phyloP scores from a whole-genome alignment of 2,888 invertebrate species.

The Disparrhopalites patrizii region DNA sequence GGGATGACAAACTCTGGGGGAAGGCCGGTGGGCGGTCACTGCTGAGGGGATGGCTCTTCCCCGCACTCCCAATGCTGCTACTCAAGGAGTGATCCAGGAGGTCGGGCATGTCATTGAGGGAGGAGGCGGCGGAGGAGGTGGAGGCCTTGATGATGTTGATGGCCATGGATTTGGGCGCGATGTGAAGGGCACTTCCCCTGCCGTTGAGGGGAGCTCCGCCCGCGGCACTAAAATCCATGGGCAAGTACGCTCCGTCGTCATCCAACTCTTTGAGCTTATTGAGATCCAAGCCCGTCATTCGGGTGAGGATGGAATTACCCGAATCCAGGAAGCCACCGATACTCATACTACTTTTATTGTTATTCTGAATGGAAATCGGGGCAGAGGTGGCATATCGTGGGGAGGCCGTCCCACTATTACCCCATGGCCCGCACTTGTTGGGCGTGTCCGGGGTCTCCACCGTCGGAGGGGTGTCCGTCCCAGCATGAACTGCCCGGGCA shows the following conservation, averaged over 20 bases:
- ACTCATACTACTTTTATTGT: constrained; percentile 27
- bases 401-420: constrained; percentile 7
- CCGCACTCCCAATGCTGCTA: too few relatives aligned
- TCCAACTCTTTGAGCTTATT: constrained; percentile 46
- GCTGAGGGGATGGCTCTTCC: too few relatives aligned
- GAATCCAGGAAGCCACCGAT: constrained; percentile 26
- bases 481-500: constrained; percentile 32
- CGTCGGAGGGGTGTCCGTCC: constrained; percentile 24
- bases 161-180: not conserved
- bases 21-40: not conserved
- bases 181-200: not conserved
- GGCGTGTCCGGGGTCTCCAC: constrained; percentile 27
- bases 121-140: not conserved
- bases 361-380: constrained; percentile 42
- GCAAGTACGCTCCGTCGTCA: constrained; percentile 44
- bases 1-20: not conserved
- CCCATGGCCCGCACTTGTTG: constrained; percentile 10
- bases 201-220: not conserved
- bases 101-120: too few relatives aligned
- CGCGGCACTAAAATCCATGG: constrained; percentile 42
- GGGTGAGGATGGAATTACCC: constrained; percentile 39
- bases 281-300: constrained; percentile 48
- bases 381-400: constrained; percentile 42
- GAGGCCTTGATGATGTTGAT: not conserved
- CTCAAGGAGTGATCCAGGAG: too few relatives aligned